These are phyloP conservation scores for Anolis apletophallus DNA, from an alignment of 2,797 vertebrate genomes.

Conservation along the genomic window DNA sequence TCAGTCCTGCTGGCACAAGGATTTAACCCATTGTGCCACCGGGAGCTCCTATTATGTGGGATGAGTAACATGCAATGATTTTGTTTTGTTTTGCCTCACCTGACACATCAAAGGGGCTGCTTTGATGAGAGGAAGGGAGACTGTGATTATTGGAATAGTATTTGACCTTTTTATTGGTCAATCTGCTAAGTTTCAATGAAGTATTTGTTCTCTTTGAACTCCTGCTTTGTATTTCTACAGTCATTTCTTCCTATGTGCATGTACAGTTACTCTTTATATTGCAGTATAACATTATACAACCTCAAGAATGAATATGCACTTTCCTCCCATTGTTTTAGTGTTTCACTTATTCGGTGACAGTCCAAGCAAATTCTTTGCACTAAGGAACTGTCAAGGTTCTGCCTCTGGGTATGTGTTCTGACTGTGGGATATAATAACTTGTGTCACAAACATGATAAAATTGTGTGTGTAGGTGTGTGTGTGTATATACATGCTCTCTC, in stretches of 20 bases:
- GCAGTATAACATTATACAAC: slow-evolving; percentile 26
- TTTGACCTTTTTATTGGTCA: background rate
- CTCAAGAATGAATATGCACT: slow-evolving; percentile 61
- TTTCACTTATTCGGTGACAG: slow-evolving; percentile 46
- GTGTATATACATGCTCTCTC: slow-evolving; percentile 67
- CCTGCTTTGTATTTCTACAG: background rate
- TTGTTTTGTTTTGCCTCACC: background rate
- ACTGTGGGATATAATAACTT: slow-evolving; percentile 72
- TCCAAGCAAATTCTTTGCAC: slow-evolving; percentile 57
- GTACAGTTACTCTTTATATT: slow-evolving; percentile 42
- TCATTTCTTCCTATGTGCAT: slow-evolving; percentile 28
- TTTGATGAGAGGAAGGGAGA: background rate
- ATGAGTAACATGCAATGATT: background rate
- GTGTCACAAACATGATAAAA: slow-evolving; percentile 76
- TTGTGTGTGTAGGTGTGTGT: too few relatives aligned
- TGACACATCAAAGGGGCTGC: background rate
- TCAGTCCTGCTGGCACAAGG: too few relatives aligned
- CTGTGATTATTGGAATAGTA: background rate
- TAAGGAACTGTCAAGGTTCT: slow-evolving; percentile 62
- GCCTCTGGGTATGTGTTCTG: slow-evolving; percentile 71
- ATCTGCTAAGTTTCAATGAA: rapidly evolving
- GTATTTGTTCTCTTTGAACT: slow-evolving; percentile 14
- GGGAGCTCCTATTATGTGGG: background rate
- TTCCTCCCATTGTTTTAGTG: slow-evolving; percentile 29
- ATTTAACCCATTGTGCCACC: too few relatives aligned